Base-by-base conservation (phyloP, 2,797 vertebrate species). In the Chelmon rostratus region DNA sequence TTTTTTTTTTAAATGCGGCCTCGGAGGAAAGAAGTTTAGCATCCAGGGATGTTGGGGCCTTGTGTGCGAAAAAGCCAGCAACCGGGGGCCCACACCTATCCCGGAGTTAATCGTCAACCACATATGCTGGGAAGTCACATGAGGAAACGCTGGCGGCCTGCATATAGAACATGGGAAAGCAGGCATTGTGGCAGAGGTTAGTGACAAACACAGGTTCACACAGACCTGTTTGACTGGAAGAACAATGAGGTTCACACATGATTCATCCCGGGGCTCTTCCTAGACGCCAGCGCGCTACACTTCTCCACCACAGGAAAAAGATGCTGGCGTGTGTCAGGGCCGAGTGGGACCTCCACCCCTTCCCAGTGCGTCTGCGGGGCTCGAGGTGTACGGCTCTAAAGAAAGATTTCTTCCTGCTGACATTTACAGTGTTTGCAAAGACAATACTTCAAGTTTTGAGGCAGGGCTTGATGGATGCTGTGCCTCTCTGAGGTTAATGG, bases 221-320 rank as follows among this genome's bases (percentile, higher is more conserved):
- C 80, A 73, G 85, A 79, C 82, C 58, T 25, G 73, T 67, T 35
- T 86, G 91, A 92, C 91, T 86, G 85, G 57, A 71, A 91, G 89
- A 95, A 95, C 94, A 95, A 95, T 94, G 76, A 86, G 59, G 93
- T 93, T 94, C 91, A 92, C 73, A 37, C 88, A 89, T 93, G 83
- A 94, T 92, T 94, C 90, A 94, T 93, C 82, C 81, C 23, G 0
- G 77, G 84, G 86, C 86, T 87, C 90, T 91, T 93, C 88, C 90
- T 82, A 37, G 92, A 94, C 92, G 86, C 90, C 90, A 91, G 58
- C 28, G 5, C 9, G 53, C 67, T 63, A 52, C 70, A 33, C 64
- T n/a, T 70, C 66, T 68, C 78, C 84, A 38, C 69, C 53, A 50
- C 81, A 87, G 91, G 86, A 92, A 31, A 92, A 84, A 86, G 86